A percentile compares a stretch with the other conserved stretches of the same genome.
Evolutionary conservation across 1,140 invertebrate genomes (phyloP).

Genomic region (Heliothis subflexa): DNA sequence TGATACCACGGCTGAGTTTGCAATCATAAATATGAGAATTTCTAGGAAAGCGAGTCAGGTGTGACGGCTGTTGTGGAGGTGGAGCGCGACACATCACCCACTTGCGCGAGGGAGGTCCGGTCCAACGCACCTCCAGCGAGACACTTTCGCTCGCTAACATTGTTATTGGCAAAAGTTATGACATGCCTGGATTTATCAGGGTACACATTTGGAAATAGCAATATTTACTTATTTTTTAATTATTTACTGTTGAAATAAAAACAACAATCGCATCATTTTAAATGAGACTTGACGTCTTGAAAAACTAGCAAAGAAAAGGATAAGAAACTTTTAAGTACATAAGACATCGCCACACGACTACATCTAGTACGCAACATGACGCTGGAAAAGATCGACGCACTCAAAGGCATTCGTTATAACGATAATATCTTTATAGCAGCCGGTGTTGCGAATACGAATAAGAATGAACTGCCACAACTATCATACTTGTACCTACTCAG

Average conservation of each 20-base stretch:
- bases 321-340: background rate
- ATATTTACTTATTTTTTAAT: too few species aligned
- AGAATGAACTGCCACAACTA: slow-evolving; percentile 56
- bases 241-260: background rate
- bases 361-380: slow-evolving; percentile 25
- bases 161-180: background rate
- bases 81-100: slow-evolving; percentile 74
- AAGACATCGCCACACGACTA: slow-evolving; percentile 15
- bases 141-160: slow-evolving; percentile 36
- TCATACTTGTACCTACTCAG: slow-evolving; percentile 35
- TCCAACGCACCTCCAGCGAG: slow-evolving; percentile 36
- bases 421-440: slow-evolving; percentile 61
- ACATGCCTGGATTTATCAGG: too few species aligned
- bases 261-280: background rate
- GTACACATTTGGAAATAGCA: too few species aligned
- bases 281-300: background rate
- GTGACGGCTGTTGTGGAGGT: slow-evolving; percentile 63
- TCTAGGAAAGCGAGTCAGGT: slow-evolving; percentile 63
- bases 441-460: slow-evolving; percentile 60
- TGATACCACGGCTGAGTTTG: slow-evolving; percentile 57
- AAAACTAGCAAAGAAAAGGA: background rate
- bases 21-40: slow-evolving; percentile 61
- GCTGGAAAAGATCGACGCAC: slow-evolving; percentile 54
- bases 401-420: slow-evolving; percentile 56
- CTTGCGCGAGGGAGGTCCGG: slow-evolving; percentile 65